A percentile compares a stretch with the other conserved stretches of the same genome.
Evolutionary conservation across 1,140 invertebrate species (phyloP).

Genomic region (Calycopis cecrops): DNA sequence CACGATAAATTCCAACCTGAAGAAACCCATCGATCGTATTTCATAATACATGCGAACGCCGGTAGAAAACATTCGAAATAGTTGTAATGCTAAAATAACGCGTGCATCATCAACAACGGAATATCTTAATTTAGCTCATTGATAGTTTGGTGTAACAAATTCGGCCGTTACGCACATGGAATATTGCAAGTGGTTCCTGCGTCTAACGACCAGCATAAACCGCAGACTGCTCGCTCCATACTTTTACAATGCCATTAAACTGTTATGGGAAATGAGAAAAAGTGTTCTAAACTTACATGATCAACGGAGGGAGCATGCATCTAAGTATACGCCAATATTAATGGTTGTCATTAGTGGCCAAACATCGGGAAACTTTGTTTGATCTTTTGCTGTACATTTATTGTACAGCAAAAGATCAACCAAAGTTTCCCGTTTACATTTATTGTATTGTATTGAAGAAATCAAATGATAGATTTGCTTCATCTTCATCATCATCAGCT

Average conservation of each 20-base stretch:
- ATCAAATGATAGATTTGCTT: too few species aligned
- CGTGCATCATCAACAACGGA: not conserved
- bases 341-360: too few species aligned
- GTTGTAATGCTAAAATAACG: conserved; percentile 25
- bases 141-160: conserved; percentile 18
- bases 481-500: too few species aligned
- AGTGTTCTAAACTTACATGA: not conserved
- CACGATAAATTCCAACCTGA: too few species aligned
- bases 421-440: too few species aligned
- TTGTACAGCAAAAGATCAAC: too few species aligned
- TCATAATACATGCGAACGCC: conserved; percentile 5
- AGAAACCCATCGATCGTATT: not conserved
- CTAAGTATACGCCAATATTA: too few species aligned
- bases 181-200: conserved; percentile 21
- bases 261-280: not conserved
- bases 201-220: conserved; percentile 8
- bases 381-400: too few species aligned
- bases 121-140: conserved; percentile 28
- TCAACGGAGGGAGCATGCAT: too few species aligned
- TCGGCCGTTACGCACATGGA: conserved; percentile 20
- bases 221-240: not conserved
- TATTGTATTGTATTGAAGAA: too few species aligned
- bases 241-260: not conserved
- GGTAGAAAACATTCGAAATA: conserved; percentile 28
- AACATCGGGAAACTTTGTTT: too few species aligned